Base-by-base conservation (phyloP, 1,140 invertebrate genomes). In the Sitobion miscanthi region DNA sequence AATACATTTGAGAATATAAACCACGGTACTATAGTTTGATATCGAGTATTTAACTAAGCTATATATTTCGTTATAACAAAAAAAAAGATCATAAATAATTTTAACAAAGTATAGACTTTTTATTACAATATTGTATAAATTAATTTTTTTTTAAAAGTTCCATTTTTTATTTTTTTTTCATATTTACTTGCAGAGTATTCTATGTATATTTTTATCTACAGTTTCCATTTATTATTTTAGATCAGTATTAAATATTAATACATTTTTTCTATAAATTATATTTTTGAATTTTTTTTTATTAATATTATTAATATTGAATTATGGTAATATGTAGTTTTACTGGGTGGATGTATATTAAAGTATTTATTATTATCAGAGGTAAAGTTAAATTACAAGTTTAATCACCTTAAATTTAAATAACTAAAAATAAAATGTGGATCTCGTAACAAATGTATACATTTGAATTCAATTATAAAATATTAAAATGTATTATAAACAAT, bases 71-170 rank as follows among this genome's bases (percentile, higher is more conserved):
- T 77, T 77, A n/a, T 69, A 69, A 35, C 35, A 35, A n/a, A 77
- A 77, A 77, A 62, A 69, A 77, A 77, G 30, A 77, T 77, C 62
- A 77, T 77, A 77, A 77, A 77, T 77, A 77, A 77, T 77, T 77
- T 77, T n/a, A 77, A n/a, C 62, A 30, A 77, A 77, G 62, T 77
- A 77, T 77, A 77, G 62, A 77, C 14, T 77, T 77, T 77, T 77
- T 77, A 77, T 77, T n/a, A 77, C 62, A 77, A 77, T 77, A 77
- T 77, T 77, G 62, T 77, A 77, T 77, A 77, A 77, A 77, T 77
- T 77, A 77, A n/a, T 77, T 77, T n/a, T 77, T 62, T 69, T 69
- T 69, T 35, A 35, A n/a, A n/a, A 69, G 30, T 69, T n/a, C 4
- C 62, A 69, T 69, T 69, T 69, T 69, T 69, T 30, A 14, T n/a